Evolutionary conservation across 2,113 vertebrate species (phyloP), one percentile per base, ranked within the genome.

Genomic region (Lampris megalopsis): DNA sequence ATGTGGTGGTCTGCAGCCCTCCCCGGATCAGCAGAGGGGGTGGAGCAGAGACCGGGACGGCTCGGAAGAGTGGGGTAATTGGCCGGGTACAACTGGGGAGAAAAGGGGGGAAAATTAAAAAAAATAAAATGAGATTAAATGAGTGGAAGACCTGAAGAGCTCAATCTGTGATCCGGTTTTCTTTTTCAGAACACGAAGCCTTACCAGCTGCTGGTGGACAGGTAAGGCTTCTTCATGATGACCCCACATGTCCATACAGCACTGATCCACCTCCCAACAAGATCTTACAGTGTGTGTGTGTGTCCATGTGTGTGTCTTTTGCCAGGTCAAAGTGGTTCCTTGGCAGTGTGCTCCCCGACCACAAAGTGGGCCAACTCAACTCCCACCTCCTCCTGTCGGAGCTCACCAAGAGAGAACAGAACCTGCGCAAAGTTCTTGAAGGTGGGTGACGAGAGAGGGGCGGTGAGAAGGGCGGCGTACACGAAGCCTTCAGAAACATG

Each of bases 171-270:
- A 11, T 63, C 9, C 54, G 40, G 0, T 71, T 87, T 91, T 87
- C 49, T 82, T 68, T 92, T 88, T 61, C 90, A 99, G 98, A 99
- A 98, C 91, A 99, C 98, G 76, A 99, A 98, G 94, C 97, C 98
- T 68, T 97, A 97, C 93, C 97, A 98, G 91, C 97, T 99, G 82
- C 91, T 99, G 82, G 96, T 97, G 94, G 97, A 99, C 94, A 97
- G 97, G 98, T 99, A 92, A 95, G 95, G 59, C 37, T 43, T 59
- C n/a, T 54, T 7, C 5, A 2, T 1, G 40, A 10, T 4, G 9
- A 13, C 37, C n/a, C 10, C 24, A 10, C 61, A 45, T 47, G 40
- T 38, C 9, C 11, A 13, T 35, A 50, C 10, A 3, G 9, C 35
- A 45, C 24, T 2, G 2, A n/a, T 10, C 10, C 24, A 47, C 6